phyloP scores from a whole-genome alignment of 2,113 vertebrate species.

The Eclectus roratus region DNA sequence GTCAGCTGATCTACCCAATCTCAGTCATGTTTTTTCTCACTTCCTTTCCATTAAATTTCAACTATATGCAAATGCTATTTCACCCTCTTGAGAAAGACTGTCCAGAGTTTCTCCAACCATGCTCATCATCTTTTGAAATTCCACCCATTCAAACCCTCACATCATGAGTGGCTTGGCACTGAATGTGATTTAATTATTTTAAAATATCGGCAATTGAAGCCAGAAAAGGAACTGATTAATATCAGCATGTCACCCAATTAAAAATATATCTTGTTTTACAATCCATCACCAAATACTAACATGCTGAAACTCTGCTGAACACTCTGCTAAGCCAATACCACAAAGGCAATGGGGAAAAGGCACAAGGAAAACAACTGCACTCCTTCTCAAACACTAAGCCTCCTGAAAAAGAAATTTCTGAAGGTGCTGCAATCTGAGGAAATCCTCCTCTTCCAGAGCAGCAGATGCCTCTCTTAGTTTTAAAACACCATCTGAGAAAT shows the following conservation, averaged over 20 bases:
- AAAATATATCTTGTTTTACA: slow-evolving; percentile 20
- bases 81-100: not conserved
- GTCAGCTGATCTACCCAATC: not conserved
- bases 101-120: not conserved
- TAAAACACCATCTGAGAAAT: not conserved
- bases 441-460: not conserved
- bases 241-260: not conserved
- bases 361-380: not conserved
- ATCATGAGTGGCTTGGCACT: not conserved
- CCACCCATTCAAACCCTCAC: not conserved
- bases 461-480: not conserved
- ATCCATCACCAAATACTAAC: not conserved
- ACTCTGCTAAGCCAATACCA: not conserved
- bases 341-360: not conserved
- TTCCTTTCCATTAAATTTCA: not conserved
- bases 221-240: not conserved
- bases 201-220: not conserved
- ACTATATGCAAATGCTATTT: not conserved
- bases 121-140: not conserved
- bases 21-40: not conserved
- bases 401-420: not conserved
- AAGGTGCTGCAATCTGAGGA: not conserved
- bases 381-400: not conserved
- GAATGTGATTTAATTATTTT: not conserved
- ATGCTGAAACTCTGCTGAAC: not conserved